Evolutionary conservation across 2,113 vertebrate genomes (phyloP).

Genomic region (Varanus komodoensis): DNA sequence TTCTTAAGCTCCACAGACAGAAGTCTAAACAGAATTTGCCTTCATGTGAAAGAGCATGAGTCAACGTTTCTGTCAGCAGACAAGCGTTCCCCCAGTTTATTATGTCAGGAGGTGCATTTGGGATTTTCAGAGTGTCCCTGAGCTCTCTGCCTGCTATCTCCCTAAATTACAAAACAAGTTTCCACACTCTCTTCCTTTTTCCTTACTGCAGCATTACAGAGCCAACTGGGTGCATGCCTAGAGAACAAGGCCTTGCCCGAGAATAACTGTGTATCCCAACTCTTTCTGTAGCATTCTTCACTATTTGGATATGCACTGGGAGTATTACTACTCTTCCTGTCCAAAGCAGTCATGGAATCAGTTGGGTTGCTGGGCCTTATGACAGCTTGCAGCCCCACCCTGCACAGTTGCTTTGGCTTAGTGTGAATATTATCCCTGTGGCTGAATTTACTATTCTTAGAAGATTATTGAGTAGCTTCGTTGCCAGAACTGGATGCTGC

Average conservation of each 20-base stretch:
- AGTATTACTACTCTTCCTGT: background rate
- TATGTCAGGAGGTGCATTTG: background rate
- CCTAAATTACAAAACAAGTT: background rate
- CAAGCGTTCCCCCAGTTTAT: no score
- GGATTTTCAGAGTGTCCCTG: background rate
- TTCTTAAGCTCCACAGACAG: background rate
- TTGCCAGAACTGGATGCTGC: background rate
- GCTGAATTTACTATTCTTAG: background rate
- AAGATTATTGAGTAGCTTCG: background rate
- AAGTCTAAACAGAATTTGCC: no score
- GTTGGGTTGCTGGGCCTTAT: background rate
- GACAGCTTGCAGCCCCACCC: no score
- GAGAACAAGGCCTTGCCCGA: no score
- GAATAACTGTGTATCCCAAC: background rate
- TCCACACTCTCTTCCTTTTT: background rate
- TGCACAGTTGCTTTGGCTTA: background rate
- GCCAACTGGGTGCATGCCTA: no score
- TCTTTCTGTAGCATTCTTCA: constrained; percentile 1
- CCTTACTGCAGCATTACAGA: background rate
- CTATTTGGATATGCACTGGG: background rate
- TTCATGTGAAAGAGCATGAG: background rate
- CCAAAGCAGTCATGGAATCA: background rate
- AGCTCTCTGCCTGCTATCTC: background rate
- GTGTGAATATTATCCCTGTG: background rate
- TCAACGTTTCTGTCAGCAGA: background rate